Evolutionary conservation across 2,113 vertebrate genomes (phyloP).

Genomic region (Mustelus asterias): DNA sequence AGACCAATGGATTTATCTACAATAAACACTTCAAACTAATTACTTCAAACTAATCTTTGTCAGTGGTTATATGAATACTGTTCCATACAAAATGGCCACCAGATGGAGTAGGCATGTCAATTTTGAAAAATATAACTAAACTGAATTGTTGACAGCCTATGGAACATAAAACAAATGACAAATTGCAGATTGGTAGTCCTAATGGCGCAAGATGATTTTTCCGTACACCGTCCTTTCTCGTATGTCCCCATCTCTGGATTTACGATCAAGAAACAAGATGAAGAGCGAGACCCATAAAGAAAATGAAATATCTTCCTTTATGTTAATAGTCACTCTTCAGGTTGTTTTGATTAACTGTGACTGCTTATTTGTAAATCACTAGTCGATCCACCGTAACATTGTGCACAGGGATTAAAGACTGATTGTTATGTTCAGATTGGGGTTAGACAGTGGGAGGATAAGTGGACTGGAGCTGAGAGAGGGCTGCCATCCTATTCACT

Average conservation of each 20-base stretch:
- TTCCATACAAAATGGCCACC: background rate
- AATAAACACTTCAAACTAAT: no score
- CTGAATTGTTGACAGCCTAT: background rate
- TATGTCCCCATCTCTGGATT: background rate
- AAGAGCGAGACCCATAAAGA: background rate
- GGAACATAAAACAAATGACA: background rate
- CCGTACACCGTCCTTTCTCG: background rate
- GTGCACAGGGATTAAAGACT: background rate
- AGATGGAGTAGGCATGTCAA: background rate
- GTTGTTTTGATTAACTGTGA: background rate
- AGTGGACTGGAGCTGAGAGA: background rate
- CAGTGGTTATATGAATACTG: background rate
- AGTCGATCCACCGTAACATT: background rate
- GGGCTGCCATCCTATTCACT: background rate
- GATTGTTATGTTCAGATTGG: background rate
- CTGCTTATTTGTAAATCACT: background rate
- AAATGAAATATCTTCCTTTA: background rate
- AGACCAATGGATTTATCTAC: no score
- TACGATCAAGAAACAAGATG: background rate
- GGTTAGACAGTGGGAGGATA: background rate
- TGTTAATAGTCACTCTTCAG: background rate
- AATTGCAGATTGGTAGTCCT: background rate
- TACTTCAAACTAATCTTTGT: background rate
- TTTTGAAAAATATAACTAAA: background rate
- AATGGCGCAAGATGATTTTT: background rate